These are phyloP conservation scores for Zoanthus sociatus DNA, from an alignment of 92 coral and sea anemone species.

Conservation along the genomic window DNA sequence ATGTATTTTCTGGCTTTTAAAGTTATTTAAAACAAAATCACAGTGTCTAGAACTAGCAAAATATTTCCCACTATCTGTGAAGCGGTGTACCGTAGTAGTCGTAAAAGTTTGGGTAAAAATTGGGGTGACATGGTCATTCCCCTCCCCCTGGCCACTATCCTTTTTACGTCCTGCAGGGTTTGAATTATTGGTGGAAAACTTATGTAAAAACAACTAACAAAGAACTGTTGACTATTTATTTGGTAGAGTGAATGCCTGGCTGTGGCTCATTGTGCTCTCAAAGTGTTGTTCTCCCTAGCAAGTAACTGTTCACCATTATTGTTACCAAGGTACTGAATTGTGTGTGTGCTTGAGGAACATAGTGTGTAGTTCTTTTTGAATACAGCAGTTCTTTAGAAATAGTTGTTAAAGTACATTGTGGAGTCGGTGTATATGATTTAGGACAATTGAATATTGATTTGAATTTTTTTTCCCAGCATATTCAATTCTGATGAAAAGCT, in stretches of 20 bases:
- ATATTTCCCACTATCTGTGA: too few relatives aligned
- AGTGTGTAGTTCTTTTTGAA: neutral
- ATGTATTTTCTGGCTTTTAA: too few relatives aligned
- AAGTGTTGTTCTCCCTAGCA: constrained; percentile 78
- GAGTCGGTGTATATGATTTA: neutral
- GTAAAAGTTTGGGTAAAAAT: too few relatives aligned
- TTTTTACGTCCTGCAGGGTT: neutral
- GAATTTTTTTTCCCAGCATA: too few relatives aligned
- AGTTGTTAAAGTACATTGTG: neutral
- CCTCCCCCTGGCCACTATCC: too few relatives aligned
- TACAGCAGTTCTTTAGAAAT: neutral
- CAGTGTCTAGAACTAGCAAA: too few relatives aligned
- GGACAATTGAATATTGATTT: too few relatives aligned
- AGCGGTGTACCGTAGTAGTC: too few relatives aligned
- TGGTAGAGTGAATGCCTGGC: constrained; percentile 73
- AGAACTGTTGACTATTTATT: neutral
- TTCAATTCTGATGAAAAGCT: too few relatives aligned
- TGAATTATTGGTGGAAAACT: neutral
- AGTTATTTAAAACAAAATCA: too few relatives aligned
- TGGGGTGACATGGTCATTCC: too few relatives aligned
- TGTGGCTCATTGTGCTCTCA: constrained; percentile 73
- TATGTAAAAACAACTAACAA: neutral
- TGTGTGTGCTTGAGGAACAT: neutral
- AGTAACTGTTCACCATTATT: constrained; percentile 59
- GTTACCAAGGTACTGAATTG: constrained; percentile 64